Conservation (phyloP, 2,113 vertebrate species). For the Rhodinocichla rosea region DNA sequence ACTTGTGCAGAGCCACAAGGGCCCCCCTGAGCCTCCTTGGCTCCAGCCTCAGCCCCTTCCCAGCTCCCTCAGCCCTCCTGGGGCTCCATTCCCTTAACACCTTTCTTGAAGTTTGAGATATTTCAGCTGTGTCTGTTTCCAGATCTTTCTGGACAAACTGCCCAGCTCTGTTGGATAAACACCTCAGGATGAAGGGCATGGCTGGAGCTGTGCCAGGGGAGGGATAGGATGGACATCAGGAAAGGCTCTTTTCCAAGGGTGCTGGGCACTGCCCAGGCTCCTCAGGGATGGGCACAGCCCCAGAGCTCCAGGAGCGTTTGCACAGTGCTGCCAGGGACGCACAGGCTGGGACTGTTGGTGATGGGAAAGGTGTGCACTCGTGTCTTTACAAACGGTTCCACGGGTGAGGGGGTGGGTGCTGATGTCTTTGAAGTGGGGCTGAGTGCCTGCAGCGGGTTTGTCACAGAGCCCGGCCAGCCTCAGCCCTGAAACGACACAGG, state of each 20-base stretch:
- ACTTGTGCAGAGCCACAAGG: not conserved
- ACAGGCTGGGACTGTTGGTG: not conserved
- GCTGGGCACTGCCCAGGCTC: not conserved
- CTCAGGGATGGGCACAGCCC: not conserved
- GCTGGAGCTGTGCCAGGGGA: not conserved
- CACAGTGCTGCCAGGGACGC: fast-evolving
- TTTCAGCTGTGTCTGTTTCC: not conserved
- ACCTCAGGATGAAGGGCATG: not conserved
- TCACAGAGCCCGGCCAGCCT: not conserved
- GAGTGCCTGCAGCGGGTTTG: not conserved
- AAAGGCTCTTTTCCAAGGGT: too few species aligned
- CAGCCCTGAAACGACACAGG: fast-evolving
- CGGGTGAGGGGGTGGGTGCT: not conserved
- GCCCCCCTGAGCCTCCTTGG: not conserved
- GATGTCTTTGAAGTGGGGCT: fast-evolving
- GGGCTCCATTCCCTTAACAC: not conserved
- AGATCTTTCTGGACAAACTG: not conserved
- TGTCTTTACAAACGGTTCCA: too few species aligned
- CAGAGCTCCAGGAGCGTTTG: not conserved
- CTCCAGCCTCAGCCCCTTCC: not conserved
- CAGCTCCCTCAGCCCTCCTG: not conserved
- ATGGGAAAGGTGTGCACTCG: not conserved
- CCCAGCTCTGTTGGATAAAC: not conserved
- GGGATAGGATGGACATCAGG: fast-evolving
- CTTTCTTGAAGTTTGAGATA: not conserved